Evolutionary conservation across 92 coral and sea anemone genomes (phyloP), one percentile per base, ranked within the genome.

Genomic region (Diadumene lineata): DNA sequence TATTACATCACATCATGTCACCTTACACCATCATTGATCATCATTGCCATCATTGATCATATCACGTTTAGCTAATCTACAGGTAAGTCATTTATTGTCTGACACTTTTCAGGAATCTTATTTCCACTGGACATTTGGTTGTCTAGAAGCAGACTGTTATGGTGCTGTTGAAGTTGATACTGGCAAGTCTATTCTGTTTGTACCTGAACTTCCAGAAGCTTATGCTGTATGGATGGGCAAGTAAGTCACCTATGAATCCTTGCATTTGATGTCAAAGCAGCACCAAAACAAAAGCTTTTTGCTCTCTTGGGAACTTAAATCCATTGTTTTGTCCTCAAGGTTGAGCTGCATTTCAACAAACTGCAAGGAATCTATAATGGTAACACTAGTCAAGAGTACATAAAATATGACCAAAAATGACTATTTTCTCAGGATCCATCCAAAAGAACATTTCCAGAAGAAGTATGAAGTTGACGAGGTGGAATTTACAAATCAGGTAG

Each of bases 81-180:
- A n/a, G n/a, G n/a, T n/a, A n/a, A n/a, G n/a, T n/a, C n/a, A n/a
- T n/a, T n/a, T n/a, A n/a, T n/a, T n/a, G n/a, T n/a, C n/a, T n/a
- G n/a, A n/a, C n/a, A n/a, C n/a, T n/a, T n/a, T 57, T 0, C 65
- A 94, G 98, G 98, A 94, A 55, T 91, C 98, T 17, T 94, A 66
- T 74, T 94, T 94, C 75, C 98, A 94, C 71, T 94, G 98, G 98
- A 86, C 97, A 22, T 94, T 94, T 91, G 98, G 98, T 43, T 92
- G 88, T 43, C 79, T 92, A 44, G 98, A 94, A 71, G 87, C 75
- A 38, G 98, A 94, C 53, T 94, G 90, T 74, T 88, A 83, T 86
- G 98, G 98, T 30, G 97, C 89, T 0, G 85, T 94, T 29, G 96
- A 92, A 73, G 96, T 94, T 34, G 97, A 91, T 74, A 86, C 94